Percentiles rank a stretch among this genome's conserved stretches.
Evolutionary conservation across 2,113 vertebrate genomes (phyloP).

Genomic region (Xiphophorus maculatus): DNA sequence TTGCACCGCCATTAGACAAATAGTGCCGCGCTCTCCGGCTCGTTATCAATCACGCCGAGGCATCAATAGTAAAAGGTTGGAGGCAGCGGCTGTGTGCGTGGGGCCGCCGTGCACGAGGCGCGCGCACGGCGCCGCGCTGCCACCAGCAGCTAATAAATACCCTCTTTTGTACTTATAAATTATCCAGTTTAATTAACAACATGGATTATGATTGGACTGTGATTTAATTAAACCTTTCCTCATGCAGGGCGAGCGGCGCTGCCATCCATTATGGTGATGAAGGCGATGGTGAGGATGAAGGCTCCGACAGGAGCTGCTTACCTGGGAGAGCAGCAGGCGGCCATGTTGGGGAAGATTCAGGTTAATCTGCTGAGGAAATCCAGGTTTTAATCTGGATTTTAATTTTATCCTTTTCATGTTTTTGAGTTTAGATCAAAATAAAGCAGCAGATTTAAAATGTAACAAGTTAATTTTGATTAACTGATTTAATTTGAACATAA

Average conservation of each 20-base stretch:
- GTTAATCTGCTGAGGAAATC: too few species aligned
- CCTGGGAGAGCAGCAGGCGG: conserved; percentile 45
- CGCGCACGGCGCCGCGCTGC: conserved; percentile 40
- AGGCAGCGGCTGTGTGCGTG: conserved; percentile 39
- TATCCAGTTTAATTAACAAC: conserved; percentile 88
- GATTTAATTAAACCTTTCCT: conserved; percentile 85
- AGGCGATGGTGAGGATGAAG: background rate
- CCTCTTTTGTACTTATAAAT: conserved; percentile 84
- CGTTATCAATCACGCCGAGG: conserved; percentile 96
- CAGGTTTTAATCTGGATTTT: too few species aligned
- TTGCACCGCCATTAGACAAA: conserved; percentile 99
- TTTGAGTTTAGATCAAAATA: too few species aligned
- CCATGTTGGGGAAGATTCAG: conserved; percentile 16
- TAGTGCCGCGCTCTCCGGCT: conserved; percentile 95
- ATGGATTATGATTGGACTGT: conserved; percentile 85
- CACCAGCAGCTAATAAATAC: conserved; percentile 83
- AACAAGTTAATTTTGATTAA: too few species aligned
- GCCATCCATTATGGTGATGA: conserved; percentile 73
- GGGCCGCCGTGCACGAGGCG: conserved; percentile 22
- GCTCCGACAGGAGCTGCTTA: conserved; percentile 55
- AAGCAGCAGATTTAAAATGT: too few species aligned
- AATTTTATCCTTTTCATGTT: too few species aligned
- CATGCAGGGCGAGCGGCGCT: conserved; percentile 66
- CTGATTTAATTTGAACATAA: too few species aligned
- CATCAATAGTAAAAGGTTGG: conserved; percentile 88